Evolutionary conservation across 2,888 invertebrate species (phyloP).

Genomic region (Sympetrum striolatum): DNA sequence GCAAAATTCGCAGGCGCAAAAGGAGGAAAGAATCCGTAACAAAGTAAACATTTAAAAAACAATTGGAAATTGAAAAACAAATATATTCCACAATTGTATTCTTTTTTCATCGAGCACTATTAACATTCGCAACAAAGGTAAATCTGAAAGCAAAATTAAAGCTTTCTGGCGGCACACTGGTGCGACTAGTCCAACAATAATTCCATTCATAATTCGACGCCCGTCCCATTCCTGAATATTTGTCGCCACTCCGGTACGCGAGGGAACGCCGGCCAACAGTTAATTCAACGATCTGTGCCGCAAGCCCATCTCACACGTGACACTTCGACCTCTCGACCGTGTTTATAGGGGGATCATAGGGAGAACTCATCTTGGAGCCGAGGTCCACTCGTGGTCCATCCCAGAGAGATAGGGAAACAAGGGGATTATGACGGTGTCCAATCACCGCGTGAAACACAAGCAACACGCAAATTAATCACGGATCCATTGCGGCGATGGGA

Average conservation of each 20-base stretch:
- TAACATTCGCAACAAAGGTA: no score
- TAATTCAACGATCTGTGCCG: not conserved
- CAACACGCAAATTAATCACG: not conserved
- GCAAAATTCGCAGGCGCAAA: no score
- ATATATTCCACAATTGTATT: no score
- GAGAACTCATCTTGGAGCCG: not conserved
- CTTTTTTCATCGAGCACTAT: no score
- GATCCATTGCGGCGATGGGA: not conserved
- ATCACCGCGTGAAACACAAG: not conserved
- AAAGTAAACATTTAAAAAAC: no score
- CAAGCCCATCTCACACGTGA: not conserved
- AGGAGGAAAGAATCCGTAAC: no score
- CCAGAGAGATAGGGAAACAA: not conserved
- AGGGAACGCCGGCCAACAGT: not conserved
- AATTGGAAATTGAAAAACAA: no score
- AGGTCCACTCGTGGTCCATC: not conserved
- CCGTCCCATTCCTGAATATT: no score
- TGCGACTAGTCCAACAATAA: no score
- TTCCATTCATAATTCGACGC: no score
- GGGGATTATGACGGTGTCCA: not conserved
- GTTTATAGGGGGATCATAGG: not conserved
- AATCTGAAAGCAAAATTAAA: no score
- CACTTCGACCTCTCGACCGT: not conserved
- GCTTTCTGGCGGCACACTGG: no score
- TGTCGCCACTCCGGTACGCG: not conserved